Base-by-base conservation (phyloP, 2,797 vertebrate genomes). In the Todus mexicanus region DNA sequence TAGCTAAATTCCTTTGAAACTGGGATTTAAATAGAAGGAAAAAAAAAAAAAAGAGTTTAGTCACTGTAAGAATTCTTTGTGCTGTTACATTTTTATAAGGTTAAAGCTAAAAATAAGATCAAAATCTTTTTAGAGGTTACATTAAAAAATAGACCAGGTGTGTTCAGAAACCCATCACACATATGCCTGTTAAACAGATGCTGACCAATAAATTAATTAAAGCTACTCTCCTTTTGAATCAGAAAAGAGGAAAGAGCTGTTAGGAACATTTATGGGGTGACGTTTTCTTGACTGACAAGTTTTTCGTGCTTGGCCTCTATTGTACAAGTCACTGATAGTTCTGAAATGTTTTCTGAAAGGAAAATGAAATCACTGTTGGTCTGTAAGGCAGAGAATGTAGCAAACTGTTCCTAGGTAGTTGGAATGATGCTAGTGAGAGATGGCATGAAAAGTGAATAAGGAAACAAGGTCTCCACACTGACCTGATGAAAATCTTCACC, bases 1-100 rank as follows among this genome's bases (percentile, higher is more conserved):
- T 82, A 95, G 87, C 33, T 82, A 94, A 90, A 95, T 89, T 95
- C 82, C 66, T 97, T 95, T 93, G 90, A 96, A 95, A 96, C 38
- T 25, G 22, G 92, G 94, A 90, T 82, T 89, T 84, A 85, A 94
- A 81, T 77, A 20, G 51, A n/a, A 25, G 10, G 48, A 15, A 14
- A 42, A 42, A 63, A 56, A 33, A 22, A 56, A 54, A 56, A 56
- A 82, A 42, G 15, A 38, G 16, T 60, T 69, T 57, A 87, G 80
- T 90, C 84, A 87, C 70, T 88, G 53, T 82, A 94, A 93, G 87
- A 93, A 89, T 96, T 93, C 84, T 94, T 93, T 93, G 66, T 80
- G 90, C 50, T 68, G 50, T 50, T 89, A 90, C 26, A 90, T 95
- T 96, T 89, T 80, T 95, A 95, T 95, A 96, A 95, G 94, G 84